Base-by-base conservation (phyloP, 2,888 invertebrate species). In the Cantharis nigra region DNA sequence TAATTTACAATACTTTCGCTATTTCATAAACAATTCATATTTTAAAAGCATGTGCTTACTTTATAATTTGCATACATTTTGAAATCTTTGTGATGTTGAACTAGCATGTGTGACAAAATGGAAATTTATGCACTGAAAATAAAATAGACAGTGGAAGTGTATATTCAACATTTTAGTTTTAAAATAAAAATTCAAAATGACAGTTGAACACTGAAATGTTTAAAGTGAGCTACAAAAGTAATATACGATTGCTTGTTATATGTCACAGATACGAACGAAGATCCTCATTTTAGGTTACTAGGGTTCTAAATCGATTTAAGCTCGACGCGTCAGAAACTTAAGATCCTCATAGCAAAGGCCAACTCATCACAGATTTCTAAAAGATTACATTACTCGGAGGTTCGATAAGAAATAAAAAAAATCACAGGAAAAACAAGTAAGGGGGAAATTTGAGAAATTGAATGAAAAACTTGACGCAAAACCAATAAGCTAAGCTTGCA, bases 221-320 rank as follows among this genome's bases (percentile, higher is more conserved):
- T 67, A 49, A 73, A 73, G 73, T 30, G 69, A 64, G 64, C 64
- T 23, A 28, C 64, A 63, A 70, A 71, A 64, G 20, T 30, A 64
- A 74, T 74, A 74, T 74, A 63, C 69, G 69, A 74, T 67, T 67
- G 69, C 69, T 63, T 74, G 74, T 69, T 69, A 74, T 74, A 63
- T 74, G 30, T 70, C 63, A 20, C 67, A 69, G 49, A 73, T 62
- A 26, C 67, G 33, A 67, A 49, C 16, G 67, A 71, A 73, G 69
- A 67, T 67, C 73, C 23, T 49, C 63, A 65, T 67, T 64, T 64
- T 23, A 73, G 67, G 69, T 73, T 69, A 49, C 73, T 69, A 49
- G 69, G 73, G 26, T 62, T 62, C 16, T 49, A 49, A 73, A 73
- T 73, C 73, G 73, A 73, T 73, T 73, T 14, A 11, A 62, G 26